These are phyloP conservation scores for Okamejei kenojei DNA, from an alignment of 2,797 vertebrate species.

Conservation along the genomic window DNA sequence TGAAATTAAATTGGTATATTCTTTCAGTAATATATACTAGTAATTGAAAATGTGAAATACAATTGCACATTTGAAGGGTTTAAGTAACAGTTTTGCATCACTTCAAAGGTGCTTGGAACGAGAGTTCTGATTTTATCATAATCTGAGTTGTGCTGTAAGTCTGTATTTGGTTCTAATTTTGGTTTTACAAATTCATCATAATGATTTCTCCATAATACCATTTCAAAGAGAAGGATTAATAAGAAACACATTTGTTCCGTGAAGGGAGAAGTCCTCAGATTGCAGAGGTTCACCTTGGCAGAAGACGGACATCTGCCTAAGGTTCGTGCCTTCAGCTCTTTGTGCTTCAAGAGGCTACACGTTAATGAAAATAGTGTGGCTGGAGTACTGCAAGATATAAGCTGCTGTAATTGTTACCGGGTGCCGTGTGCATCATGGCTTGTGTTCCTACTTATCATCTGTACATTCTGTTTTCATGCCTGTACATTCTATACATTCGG, in stretches of 20 bases:
- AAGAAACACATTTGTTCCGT: conserved; percentile 3
- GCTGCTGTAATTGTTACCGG: conserved; percentile 29
- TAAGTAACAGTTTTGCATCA: conserved; percentile 21
- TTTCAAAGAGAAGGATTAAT: neutral
- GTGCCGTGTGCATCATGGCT: conserved; percentile 6
- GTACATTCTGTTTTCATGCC: neutral
- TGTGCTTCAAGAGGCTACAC: conserved; percentile 21
- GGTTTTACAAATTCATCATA: conserved; percentile 20
- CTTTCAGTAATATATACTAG: neutral
- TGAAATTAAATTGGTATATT: neutral
- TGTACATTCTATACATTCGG: neutral
- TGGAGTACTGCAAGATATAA: conserved; percentile 16
- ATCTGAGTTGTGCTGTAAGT: neutral
- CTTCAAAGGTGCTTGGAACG: neutral
- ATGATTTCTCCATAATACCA: conserved; percentile 18
- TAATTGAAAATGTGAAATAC: neutral
- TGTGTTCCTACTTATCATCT: conserved; percentile 14
- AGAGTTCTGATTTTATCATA: neutral
- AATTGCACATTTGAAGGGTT: neutral
- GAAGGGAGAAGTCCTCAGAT: neutral
- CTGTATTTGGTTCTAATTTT: conserved; percentile 19
- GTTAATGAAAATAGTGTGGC: conserved; percentile 31
- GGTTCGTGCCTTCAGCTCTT: conserved; percentile 18
- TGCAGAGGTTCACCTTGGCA: conserved; percentile 27
- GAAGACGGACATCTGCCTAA: conserved; percentile 25